Evolutionary conservation across 2,888 invertebrate genomes (phyloP), one percentile per base, ranked within the genome.

Genomic region (Chelonus formosanus): DNA sequence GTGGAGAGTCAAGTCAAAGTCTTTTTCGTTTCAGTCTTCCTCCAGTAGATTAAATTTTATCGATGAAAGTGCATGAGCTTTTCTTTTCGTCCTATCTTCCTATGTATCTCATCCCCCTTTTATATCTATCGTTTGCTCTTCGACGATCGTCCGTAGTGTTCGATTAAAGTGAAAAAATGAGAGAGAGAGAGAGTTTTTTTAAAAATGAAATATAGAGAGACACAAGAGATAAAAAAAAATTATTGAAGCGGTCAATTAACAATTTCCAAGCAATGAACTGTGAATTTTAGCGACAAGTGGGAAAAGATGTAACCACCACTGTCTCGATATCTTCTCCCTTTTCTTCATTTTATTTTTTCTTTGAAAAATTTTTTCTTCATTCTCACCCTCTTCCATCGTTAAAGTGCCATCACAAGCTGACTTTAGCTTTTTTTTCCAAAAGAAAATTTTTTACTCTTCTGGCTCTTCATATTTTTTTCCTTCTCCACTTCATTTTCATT

Each of bases 31-130:
- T 35, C 5, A 34, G n/a, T 34, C 54, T 20, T 47, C 56, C 43
- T 34, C 32, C 32, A 50, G 36, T 43, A 55, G 52, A 66, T 66
- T 66, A 66, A 66, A 66, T 66, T 66, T 66, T 66, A 62, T 66
- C 61, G 66, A 66, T 66, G 61, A 62, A 66, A 66, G 66, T 66
- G 65, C 58, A 52, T 53, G 45, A 53, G 55, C 54, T 54, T 52
- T 47, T 47, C 61, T 43, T 36, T 56, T 53, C 59, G 32, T n/a
- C 50, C 48, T 20, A 8, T 47, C 48, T 53, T 53, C 57, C 36
- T 53, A 44, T 63, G 4, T 44, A 40, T 59, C 61, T 61, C 53
- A 20, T 50, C 8, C 59, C 34, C 8, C 35, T 50, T 59, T 20
- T 20, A 20, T 35, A 59, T 50, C 32, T 59, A 36, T 50, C 40